These are phyloP conservation scores for Spisula subtruncata DNA, from an alignment of 2,888 invertebrate genomes.

Conservation along the genomic window DNA sequence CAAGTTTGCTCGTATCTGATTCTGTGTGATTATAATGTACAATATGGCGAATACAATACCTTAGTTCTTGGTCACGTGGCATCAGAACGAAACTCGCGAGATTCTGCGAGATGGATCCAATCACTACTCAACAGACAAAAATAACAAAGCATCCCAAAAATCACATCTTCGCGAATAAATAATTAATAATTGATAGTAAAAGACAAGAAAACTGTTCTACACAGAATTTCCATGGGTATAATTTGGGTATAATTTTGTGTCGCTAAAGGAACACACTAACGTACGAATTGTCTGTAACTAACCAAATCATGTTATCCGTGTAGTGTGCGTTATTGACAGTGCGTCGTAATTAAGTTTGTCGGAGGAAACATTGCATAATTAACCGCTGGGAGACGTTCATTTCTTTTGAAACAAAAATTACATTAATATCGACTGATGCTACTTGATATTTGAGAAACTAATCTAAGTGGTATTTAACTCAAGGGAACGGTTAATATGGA, in stretches of 20 bases:
- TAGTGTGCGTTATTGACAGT: conserved; percentile 46
- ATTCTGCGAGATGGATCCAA: too few species aligned
- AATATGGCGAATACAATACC: too few species aligned
- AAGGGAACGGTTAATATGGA: background rate
- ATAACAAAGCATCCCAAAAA: background rate
- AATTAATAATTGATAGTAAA: background rate
- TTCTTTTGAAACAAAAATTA: conserved; percentile 57
- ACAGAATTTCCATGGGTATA: conserved; percentile 2
- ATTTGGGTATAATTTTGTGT: conserved; percentile 19
- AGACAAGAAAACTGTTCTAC: background rate
- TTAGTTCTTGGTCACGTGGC: too few species aligned
- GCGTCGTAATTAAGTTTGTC: conserved; percentile 46
- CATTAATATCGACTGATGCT: conserved; percentile 44
- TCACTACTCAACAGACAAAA: background rate
- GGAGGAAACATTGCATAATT: conserved; percentile 52
- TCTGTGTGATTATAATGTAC: too few species aligned
- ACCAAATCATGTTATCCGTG: background rate
- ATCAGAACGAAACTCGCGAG: too few species aligned
- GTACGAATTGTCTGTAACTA: conserved; percentile 10
- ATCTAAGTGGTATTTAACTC: conserved; percentile 4
- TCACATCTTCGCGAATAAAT: background rate
- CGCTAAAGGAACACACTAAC: conserved; percentile 7
- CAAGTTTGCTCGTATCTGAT: too few species aligned
- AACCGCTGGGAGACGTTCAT: conserved; percentile 38
- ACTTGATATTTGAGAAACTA: background rate